These are phyloP conservation scores for Salticus scenicus DNA, from an alignment of 2,888 invertebrate species.

Conservation along the genomic window DNA sequence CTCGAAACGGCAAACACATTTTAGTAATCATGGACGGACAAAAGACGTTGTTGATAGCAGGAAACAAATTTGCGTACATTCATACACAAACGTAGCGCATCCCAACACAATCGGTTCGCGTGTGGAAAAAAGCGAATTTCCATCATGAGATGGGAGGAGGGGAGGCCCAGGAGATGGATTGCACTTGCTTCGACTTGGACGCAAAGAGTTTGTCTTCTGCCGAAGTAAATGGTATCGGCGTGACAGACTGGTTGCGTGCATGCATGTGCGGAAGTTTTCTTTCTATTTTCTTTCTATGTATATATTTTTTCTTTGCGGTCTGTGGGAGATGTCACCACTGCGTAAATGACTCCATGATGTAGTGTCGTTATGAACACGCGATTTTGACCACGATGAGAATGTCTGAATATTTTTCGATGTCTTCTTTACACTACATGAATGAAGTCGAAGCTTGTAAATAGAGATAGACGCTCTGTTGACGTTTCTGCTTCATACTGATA, in stretches of 20 bases:
- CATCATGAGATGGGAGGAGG: not conserved
- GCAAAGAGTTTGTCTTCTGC: not conserved
- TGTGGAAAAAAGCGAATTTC: constrained; percentile 20
- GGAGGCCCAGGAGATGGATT: constrained; percentile 7
- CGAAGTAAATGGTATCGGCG: constrained; percentile 23
- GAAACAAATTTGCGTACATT: constrained; percentile 37
- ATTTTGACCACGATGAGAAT: not conserved
- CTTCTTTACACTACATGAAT: no score
- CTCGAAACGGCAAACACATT: not conserved
- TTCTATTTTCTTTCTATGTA: not conserved
- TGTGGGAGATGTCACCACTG: constrained; percentile 56
- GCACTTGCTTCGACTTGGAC: not conserved
- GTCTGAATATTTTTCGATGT: no score
- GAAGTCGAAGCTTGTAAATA: no score
- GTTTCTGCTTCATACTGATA: no score
- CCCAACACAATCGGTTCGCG: constrained; percentile 44
- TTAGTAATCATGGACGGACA: not conserved
- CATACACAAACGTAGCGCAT: constrained; percentile 16
- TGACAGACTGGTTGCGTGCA: constrained; percentile 51
- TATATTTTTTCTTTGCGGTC: constrained; percentile 6
- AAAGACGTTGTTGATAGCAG: constrained; percentile 22
- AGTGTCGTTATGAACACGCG: constrained; percentile 26
- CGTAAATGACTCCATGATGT: not conserved
- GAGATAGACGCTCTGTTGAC: no score
- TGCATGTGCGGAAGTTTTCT: constrained; percentile 15